phyloP scores from a whole-genome alignment of 2,113 vertebrate genomes.

The Dipodomys ordii region DNA sequence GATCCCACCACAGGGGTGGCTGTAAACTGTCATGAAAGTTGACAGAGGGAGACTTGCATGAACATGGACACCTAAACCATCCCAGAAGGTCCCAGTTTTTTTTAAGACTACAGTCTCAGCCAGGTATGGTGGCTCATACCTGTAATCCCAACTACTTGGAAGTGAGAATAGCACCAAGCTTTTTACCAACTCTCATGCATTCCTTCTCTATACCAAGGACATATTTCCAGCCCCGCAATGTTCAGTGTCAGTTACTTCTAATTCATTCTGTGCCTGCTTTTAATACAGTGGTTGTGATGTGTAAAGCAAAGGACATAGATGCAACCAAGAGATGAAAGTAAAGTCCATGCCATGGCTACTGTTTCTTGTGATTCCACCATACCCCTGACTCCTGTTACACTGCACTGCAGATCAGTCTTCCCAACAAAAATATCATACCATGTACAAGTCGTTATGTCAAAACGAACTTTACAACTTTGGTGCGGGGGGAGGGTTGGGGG shows the following conservation, averaged over 20 bases:
- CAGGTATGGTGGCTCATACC: too few relatives aligned
- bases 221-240: neutral
- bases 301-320: conserved; percentile 27
- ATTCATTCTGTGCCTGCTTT: neutral
- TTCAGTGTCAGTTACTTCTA: neutral
- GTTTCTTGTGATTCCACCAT: neutral
- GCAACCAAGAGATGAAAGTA: neutral
- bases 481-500: too few relatives aligned
- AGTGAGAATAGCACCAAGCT: neutral
- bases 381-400: neutral
- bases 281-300: neutral
- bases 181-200: neutral
- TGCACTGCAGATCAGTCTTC: neutral
- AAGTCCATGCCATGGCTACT: neutral
- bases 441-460: too few relatives aligned
- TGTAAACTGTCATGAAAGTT: neutral
- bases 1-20: neutral
- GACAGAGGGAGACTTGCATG: neutral
- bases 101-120: too few relatives aligned
- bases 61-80: neutral
- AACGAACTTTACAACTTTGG: too few relatives aligned
- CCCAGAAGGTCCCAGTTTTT: neutral
- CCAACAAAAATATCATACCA: neutral
- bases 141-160: too few relatives aligned
- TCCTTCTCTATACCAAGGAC: neutral